A percentile compares a stretch with the other conserved stretches of the same genome.
Conservation (phyloP, 2,888 invertebrate genomes). For the Mantis religiosa region DNA sequence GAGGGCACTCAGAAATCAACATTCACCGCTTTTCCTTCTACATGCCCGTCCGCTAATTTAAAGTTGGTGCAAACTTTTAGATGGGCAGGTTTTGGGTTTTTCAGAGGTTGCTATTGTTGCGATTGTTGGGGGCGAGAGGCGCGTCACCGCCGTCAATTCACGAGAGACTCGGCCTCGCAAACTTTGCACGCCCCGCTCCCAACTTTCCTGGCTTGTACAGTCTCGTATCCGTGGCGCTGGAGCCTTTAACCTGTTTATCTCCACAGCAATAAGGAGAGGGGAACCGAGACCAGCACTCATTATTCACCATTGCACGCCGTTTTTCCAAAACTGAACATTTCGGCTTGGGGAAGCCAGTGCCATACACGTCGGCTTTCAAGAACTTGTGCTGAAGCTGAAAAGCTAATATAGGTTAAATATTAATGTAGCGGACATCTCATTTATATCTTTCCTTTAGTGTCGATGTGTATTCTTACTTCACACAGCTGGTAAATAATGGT, state of each 20-base stretch:
- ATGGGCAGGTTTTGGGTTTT: neutral
- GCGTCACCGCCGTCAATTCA: neutral
- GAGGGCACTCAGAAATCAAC: neutral
- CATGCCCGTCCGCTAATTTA: neutral
- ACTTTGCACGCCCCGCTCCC: neutral
- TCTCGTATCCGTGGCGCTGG: neutral
- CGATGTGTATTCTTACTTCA: no score
- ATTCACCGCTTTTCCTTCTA: neutral
- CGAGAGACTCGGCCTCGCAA: neutral
- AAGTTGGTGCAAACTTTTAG: neutral
- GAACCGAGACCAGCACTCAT: no score
- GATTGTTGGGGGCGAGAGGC: neutral
- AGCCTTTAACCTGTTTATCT: neutral
- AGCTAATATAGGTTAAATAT: no score
- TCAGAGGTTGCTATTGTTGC: neutral
- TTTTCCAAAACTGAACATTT: no score
- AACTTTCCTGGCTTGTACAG: neutral
- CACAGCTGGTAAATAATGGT: no score
- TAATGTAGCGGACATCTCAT: no score
- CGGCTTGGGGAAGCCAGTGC: no score
- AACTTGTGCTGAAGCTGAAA: no score
- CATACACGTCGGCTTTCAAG: no score
- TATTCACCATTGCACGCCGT: no score
- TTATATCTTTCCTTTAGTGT: no score
- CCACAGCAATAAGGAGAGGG: neutral